These are phyloP conservation scores for Enteromius radiatus DNA, from an alignment of 2,797 vertebrate genomes.

Conservation along the genomic window DNA sequence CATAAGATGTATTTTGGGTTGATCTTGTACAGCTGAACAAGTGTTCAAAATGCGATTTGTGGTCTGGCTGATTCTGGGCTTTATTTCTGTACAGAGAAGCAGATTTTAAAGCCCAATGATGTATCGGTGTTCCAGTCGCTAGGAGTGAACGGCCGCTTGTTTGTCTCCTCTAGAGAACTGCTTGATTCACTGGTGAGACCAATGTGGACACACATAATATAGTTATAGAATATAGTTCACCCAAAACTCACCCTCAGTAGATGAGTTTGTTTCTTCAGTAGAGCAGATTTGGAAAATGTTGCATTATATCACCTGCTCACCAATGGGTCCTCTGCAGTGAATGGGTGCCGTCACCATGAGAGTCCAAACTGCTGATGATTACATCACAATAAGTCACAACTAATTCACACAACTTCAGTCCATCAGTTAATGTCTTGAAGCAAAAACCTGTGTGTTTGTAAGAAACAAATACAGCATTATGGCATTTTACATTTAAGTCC, in stretches of 20 bases:
- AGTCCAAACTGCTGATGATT: background rate
- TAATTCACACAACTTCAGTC: background rate
- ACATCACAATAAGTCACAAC: background rate
- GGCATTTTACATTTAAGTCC: background rate
- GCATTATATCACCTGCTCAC: background rate
- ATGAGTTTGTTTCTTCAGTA: background rate
- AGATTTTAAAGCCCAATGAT: slow-evolving; percentile 91
- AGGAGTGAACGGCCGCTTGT: slow-evolving; percentile 91
- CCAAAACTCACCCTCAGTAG: background rate
- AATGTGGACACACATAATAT: background rate
- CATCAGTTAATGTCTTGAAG: background rate
- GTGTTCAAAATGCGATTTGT: background rate
- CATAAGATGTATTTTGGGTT: background rate
- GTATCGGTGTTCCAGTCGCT: slow-evolving; percentile 95
- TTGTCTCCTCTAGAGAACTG: slow-evolving; percentile 90
- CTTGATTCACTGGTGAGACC: slow-evolving; percentile 87
- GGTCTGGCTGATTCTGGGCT: background rate
- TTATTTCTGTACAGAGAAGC: slow-evolving; percentile 85
- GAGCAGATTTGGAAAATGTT: background rate
- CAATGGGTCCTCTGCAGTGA: background rate
- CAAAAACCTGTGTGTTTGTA: background rate
- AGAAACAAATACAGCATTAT: background rate
- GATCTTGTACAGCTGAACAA: background rate
- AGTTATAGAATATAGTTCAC: background rate
- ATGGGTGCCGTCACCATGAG: background rate